phyloP scores from a whole-genome alignment of 2,797 vertebrate genomes.

The Epinephelus coioides region DNA sequence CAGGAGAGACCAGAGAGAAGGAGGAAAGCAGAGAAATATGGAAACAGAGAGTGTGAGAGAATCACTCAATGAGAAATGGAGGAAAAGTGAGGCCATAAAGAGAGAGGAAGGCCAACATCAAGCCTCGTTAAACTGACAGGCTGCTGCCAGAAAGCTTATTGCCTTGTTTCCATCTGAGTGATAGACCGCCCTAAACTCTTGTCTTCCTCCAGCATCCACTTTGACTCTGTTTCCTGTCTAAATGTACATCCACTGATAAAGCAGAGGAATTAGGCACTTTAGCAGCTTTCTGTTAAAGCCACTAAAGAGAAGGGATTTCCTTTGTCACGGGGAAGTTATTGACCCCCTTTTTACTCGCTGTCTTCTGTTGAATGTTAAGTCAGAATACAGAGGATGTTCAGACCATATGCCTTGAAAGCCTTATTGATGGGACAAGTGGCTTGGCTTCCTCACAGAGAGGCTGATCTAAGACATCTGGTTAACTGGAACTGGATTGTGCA shows the following conservation, averaged over 20 bases:
- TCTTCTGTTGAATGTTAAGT: conserved; percentile 60
- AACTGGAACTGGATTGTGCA: conserved; percentile 73
- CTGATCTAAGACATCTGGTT: conserved; percentile 80
- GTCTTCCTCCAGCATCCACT: conserved; percentile 53
- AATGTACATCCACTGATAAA: conserved; percentile 65
- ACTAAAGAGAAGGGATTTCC: conserved; percentile 71
- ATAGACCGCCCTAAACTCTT: conserved; percentile 66
- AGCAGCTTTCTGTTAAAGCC: conserved; percentile 70
- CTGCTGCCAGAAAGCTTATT: conserved; percentile 73
- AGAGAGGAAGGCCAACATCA: conserved; percentile 64
- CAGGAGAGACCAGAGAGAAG: conserved; percentile 13
- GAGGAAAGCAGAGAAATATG: conserved; percentile 35
- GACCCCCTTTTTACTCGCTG: conserved; percentile 48
- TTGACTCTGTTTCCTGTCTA: conserved; percentile 72
- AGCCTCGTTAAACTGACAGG: conserved; percentile 78
- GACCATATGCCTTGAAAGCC: conserved; percentile 51
- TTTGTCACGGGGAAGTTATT: conserved; percentile 61
- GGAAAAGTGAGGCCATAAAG: conserved; percentile 64
- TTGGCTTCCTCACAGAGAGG: conserved; percentile 65
- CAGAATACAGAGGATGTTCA: conserved; percentile 67
- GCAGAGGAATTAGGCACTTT: conserved; percentile 67
- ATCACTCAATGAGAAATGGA: conserved; percentile 59
- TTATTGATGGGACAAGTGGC: conserved; percentile 64
- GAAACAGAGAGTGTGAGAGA: conserved; percentile 38
- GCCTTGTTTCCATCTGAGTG: conserved; percentile 74